Conservation (phyloP, 1,140 invertebrate genomes). For the Diabrotica virgifera region DNA sequence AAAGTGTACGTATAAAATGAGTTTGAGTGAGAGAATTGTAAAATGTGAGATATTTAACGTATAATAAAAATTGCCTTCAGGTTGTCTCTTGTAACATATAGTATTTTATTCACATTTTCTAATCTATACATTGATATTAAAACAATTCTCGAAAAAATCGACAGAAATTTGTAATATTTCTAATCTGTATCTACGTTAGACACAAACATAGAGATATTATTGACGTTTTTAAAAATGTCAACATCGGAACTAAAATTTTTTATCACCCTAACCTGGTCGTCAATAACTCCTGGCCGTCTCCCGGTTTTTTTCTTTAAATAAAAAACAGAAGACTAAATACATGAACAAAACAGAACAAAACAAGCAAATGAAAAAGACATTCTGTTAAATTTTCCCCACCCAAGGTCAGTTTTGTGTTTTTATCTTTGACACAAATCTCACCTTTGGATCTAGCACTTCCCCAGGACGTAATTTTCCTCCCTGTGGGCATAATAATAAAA, state of each 20-base stretch:
- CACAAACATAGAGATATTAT: constrained; percentile 46
- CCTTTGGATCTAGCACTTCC: constrained; percentile 74
- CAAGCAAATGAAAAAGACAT: constrained; percentile 36
- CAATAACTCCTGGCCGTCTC: constrained; percentile 54
- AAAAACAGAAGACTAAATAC: constrained; percentile 34
- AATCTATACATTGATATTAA: constrained; percentile 40
- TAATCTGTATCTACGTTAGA: constrained; percentile 41
- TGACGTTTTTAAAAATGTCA: constrained; percentile 31
- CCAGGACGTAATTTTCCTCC: constrained; percentile 69
- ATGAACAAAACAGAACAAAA: constrained; percentile 34
- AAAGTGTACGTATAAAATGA: no score
- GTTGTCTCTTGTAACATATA: neutral
- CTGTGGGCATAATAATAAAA: constrained; percentile 38
- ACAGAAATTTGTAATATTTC: constrained; percentile 32
- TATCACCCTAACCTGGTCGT: constrained; percentile 52
- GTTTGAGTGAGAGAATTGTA: no score
- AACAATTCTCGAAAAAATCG: constrained; percentile 33
- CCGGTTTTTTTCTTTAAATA: constrained; percentile 49
- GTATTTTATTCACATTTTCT: constrained; percentile 18
- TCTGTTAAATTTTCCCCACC: constrained; percentile 33
- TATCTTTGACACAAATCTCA: constrained; percentile 61
- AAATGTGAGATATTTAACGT: no score
- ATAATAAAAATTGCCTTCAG: neutral
- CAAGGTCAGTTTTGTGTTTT: constrained; percentile 61
- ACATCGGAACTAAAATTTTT: constrained; percentile 31